These are phyloP conservation scores for Adineta ricciae DNA, from an alignment of 2,888 invertebrate genomes.

Conservation along the genomic window DNA sequence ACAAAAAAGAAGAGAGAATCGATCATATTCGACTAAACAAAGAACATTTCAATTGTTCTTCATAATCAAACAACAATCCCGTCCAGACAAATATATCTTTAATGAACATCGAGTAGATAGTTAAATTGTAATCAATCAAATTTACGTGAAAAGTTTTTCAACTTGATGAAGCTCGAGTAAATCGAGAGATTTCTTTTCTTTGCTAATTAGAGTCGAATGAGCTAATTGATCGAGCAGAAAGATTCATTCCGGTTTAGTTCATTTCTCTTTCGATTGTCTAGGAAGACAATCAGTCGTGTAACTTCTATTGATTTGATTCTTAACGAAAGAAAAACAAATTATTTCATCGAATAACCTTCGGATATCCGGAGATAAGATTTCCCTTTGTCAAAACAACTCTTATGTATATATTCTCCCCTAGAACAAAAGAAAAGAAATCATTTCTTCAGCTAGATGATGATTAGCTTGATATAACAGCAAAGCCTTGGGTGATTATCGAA, in stretches of 20 bases:
- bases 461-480: background rate
- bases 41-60: too few species aligned
- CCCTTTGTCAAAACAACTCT: background rate
- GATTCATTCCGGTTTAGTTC: background rate
- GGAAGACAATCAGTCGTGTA: background rate
- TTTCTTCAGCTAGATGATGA: background rate
- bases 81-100: too few species aligned
- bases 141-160: background rate
- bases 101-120: background rate
- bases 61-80: too few species aligned
- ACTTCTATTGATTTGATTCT: background rate
- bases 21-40: too few species aligned
- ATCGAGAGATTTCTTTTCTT: background rate
- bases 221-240: background rate
- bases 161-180: background rate
- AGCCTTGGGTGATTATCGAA: background rate
- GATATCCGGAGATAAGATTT: background rate
- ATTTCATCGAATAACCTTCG: background rate
- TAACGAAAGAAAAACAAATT: background rate
- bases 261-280: background rate
- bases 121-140: background rate
- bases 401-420: background rate
- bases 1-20: too few species aligned
- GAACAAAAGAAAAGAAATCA: background rate
- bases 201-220: background rate